Conservation (phyloP, 2,888 invertebrate genomes). For the Torymus aiolomorphi region DNA sequence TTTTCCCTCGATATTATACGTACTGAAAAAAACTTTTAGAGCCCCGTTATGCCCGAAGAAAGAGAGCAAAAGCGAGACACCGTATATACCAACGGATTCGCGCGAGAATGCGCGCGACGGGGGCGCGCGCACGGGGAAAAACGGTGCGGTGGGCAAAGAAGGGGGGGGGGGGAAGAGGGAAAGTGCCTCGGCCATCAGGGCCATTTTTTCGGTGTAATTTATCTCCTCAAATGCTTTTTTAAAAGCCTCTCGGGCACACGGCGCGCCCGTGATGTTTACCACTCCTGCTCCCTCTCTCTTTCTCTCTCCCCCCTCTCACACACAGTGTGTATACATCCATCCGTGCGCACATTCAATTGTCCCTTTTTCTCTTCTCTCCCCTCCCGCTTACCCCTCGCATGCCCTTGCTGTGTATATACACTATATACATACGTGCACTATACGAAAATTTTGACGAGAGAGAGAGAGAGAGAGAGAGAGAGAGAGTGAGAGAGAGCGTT, state of each 20-base stretch:
- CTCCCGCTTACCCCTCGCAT: not conserved
- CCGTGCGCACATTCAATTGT: slow-evolving; percentile 17
- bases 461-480: no score
- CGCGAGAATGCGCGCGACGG: slow-evolving; percentile 17
- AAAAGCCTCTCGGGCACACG: slow-evolving; percentile 47
- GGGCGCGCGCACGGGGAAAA: slow-evolving; percentile 2
- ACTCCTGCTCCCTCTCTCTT: slow-evolving; percentile 13
- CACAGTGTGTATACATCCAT: slow-evolving; percentile 2
- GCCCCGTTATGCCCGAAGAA: slow-evolving; percentile 36
- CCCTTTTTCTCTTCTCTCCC: not conserved
- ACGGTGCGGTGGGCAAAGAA: not conserved
- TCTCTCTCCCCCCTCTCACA: not conserved
- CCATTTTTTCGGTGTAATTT: slow-evolving; percentile 58
- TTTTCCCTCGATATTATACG: slow-evolving; percentile 52
- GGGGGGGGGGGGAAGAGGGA: slow-evolving; percentile 7
- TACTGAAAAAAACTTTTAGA: slow-evolving; percentile 61
- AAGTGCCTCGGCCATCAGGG: slow-evolving; percentile 50
- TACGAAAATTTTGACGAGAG: no score
- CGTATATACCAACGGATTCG: no score
- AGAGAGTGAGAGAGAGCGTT: no score
- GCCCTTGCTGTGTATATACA: no score
- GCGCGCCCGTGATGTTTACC: slow-evolving; percentile 56
- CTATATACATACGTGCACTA: no score
- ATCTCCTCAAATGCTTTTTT: slow-evolving; percentile 59
- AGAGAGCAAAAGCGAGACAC: slow-evolving; percentile 9